Evolutionary conservation across 2,888 invertebrate genomes (phyloP).

Genomic region (Theristus sp.): DNA sequence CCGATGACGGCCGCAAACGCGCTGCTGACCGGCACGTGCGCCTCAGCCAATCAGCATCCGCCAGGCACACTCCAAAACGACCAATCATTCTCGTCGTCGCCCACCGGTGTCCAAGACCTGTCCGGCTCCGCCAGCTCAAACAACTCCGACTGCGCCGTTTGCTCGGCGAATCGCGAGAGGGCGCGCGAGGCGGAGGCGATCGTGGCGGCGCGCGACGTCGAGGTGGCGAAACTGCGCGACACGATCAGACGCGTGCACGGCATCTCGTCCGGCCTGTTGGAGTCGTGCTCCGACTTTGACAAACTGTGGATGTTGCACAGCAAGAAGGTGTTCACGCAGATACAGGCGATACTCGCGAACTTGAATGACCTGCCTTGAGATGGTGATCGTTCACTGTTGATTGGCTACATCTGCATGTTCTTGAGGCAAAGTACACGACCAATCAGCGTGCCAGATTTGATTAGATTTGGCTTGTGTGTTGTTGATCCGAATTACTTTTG

Average conservation of each 20-base stretch:
- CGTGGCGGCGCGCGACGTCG: slow-evolving; percentile 3
- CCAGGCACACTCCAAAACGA: too few species aligned
- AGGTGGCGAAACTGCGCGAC: neutral
- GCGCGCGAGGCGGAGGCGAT: slow-evolving; percentile 12
- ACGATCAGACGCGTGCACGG: neutral
- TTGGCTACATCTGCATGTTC: too few species aligned
- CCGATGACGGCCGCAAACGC: neutral
- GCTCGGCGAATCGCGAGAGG: slow-evolving; percentile 8
- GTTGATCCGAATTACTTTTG: too few species aligned
- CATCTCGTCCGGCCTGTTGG: slow-evolving; percentile 4
- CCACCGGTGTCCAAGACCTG: neutral
- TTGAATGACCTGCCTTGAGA: neutral
- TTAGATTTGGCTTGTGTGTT: too few species aligned
- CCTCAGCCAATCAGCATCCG: neutral
- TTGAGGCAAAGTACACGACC: too few species aligned
- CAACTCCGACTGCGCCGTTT: slow-evolving; percentile 10
- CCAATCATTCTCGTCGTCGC: neutral
- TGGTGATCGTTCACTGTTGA: too few species aligned
- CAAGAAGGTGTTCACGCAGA: slow-evolving; percentile 12
- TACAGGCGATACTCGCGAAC: slow-evolving; percentile 7
- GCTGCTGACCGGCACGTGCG: too few species aligned
- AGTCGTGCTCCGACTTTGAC: slow-evolving; percentile 10
- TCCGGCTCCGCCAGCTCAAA: neutral
- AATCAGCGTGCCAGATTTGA: too few species aligned
- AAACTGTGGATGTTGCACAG: slow-evolving; percentile 13